Conservation (phyloP, 2,888 invertebrate genomes). For the Thalpophila matura region DNA sequence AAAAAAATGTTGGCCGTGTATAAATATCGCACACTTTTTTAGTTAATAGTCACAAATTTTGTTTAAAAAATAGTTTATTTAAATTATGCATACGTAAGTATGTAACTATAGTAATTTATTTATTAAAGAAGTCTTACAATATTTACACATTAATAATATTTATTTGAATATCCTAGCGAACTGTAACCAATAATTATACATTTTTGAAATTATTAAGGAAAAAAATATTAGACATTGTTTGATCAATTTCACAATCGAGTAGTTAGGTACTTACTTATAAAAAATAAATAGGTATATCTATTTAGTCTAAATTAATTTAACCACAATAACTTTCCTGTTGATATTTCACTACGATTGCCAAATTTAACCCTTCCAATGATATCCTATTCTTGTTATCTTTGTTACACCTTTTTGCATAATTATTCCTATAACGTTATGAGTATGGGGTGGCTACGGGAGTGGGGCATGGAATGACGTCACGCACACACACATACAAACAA, state of each 20-base stretch:
- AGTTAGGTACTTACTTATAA: slow-evolving; percentile 81
- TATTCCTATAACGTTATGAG: slow-evolving; percentile 55
- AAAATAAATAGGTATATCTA: slow-evolving; percentile 65
- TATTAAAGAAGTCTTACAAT: slow-evolving; percentile 51
- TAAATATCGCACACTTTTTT: slow-evolving; percentile 38
- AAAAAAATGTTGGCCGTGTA: slow-evolving; percentile 10
- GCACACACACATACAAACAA: slow-evolving; percentile 67
- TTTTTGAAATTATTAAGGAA: slow-evolving; percentile 65
- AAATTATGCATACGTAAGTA: slow-evolving; percentile 26
- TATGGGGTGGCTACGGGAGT: slow-evolving; percentile 65
- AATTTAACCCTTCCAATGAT: slow-evolving; percentile 81
- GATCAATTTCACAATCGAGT: slow-evolving; percentile 78
- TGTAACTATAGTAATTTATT: slow-evolving; percentile 49
- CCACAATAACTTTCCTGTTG: slow-evolving; percentile 78
- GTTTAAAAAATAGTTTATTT: slow-evolving; percentile 35
- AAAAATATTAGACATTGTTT: slow-evolving; percentile 73
- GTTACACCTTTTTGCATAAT: slow-evolving; percentile 75
- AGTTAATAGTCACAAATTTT: slow-evolving; percentile 14
- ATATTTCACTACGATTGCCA: slow-evolving; percentile 80
- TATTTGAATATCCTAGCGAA: slow-evolving; percentile 61
- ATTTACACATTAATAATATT: slow-evolving; percentile 56
- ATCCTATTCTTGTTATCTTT: slow-evolving; percentile 80
- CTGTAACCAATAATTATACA: slow-evolving; percentile 69
- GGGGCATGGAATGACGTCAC: slow-evolving; percentile 67
- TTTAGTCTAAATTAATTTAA: slow-evolving; percentile 77